These are phyloP conservation scores for Pheosia tremula DNA, from an alignment of 2,888 invertebrate species.

Conservation along the genomic window DNA sequence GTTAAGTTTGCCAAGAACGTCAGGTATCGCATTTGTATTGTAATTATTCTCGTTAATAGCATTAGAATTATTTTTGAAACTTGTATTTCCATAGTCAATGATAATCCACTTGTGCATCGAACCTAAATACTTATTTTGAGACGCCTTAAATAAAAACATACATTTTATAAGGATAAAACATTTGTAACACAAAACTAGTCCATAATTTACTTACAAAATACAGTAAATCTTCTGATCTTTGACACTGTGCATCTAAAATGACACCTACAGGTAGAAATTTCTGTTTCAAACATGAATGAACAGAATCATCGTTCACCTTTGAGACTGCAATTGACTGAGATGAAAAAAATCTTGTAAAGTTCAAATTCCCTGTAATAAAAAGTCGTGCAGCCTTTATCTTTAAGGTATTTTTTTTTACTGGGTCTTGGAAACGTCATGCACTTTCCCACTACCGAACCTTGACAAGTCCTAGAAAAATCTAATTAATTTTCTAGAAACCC, in stretches of 20 bases:
- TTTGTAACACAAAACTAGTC: not conserved
- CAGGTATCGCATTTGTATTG: conserved; percentile 13
- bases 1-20: conserved; percentile 41
- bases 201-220: conserved; percentile 45
- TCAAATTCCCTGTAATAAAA: conserved; percentile 38
- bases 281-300: conserved; percentile 34
- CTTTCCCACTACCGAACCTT: no score
- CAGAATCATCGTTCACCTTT: conserved; percentile 12
- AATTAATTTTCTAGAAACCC: no score
- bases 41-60: conserved; percentile 13
- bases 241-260: conserved; percentile 36
- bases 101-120: conserved; percentile 59
- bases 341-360: conserved; percentile 36
- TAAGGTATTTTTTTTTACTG: no score
- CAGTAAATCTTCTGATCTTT: conserved; percentile 35
- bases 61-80: conserved; percentile 5
- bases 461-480: no score
- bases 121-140: conserved; percentile 50
- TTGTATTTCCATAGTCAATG: conserved; percentile 29
- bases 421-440: no score
- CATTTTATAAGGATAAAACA: no score
- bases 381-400: not conserved
- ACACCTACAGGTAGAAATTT: conserved; percentile 23
- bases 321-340: conserved; percentile 33
- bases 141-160: no score